phyloP scores from a whole-genome alignment of 2,888 invertebrate genomes.

The Tachina fera region DNA sequence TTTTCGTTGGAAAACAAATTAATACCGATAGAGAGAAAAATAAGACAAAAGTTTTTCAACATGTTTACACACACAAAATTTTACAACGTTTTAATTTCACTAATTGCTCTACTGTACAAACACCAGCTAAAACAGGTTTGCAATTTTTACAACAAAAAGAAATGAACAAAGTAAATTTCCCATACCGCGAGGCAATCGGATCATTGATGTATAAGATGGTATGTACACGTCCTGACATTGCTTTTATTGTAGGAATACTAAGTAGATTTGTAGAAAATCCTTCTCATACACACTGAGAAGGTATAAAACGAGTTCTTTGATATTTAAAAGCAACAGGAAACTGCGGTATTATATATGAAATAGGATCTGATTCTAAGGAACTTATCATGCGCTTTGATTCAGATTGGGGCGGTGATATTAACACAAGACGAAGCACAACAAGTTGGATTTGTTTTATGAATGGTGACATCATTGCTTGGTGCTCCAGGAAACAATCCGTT shows the following conservation, averaged over 20 bases:
- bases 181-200: slow-evolving; percentile 45
- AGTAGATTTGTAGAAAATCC: slow-evolving; percentile 53
- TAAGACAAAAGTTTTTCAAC: slow-evolving; percentile 46
- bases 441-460: slow-evolving; percentile 32
- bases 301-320: slow-evolving; percentile 37
- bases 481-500: slow-evolving; percentile 36
- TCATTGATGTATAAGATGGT: slow-evolving; percentile 41
- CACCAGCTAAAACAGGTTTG: slow-evolving; percentile 24
- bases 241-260: slow-evolving; percentile 37
- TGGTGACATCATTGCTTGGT: not conserved
- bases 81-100: slow-evolving; percentile 35
- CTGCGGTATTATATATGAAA: not conserved
- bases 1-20: slow-evolving; percentile 55
- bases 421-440: not conserved
- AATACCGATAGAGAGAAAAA: slow-evolving; percentile 21
- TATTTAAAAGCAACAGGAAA: slow-evolving; percentile 27
- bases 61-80: slow-evolving; percentile 18
- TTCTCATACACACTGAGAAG: slow-evolving; percentile 25
- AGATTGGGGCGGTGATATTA: slow-evolving; percentile 35
- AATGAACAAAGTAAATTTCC: slow-evolving; percentile 1
- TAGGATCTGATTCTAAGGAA: not conserved
- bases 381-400: slow-evolving; percentile 31
- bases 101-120: slow-evolving; percentile 40
- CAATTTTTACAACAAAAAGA: slow-evolving; percentile 7
- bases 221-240: slow-evolving; percentile 39